phyloP scores from a whole-genome alignment of 2,888 invertebrate species.

The Suillia variegata region DNA sequence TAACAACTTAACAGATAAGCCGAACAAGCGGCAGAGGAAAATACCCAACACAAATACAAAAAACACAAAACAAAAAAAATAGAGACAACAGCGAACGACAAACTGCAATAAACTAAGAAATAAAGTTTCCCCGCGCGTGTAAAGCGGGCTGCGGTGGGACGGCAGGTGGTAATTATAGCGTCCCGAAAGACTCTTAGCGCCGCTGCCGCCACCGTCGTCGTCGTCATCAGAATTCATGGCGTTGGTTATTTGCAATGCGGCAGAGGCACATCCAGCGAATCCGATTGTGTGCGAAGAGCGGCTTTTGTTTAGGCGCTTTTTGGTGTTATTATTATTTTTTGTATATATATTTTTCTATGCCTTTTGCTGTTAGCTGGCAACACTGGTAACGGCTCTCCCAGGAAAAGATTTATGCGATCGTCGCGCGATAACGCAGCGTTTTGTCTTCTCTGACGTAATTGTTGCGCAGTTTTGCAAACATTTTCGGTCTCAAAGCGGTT shows the following conservation, averaged over 20 bases:
- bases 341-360: too few relatives aligned
- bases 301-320: not conserved
- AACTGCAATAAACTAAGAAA: conserved; percentile 47
- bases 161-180: not conserved
- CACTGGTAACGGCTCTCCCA: conserved; percentile 46
- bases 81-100: conserved; percentile 17
- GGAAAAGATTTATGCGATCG: conserved; percentile 53
- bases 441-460: conserved; percentile 15
- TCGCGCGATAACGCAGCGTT: conserved; percentile 36
- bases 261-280: too few relatives aligned
- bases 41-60: too few relatives aligned
- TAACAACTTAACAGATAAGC: conserved; percentile 24
- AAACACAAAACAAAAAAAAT: conserved; percentile 6
- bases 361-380: not conserved
- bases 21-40: too few relatives aligned
- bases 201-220: not conserved
- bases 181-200: not conserved
- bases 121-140: conserved; percentile 26
- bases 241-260: too few relatives aligned
- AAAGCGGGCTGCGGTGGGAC: not conserved
- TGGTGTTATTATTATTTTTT: not conserved
- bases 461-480: not conserved
- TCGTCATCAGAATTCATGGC: not conserved
- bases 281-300: not conserved
- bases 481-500: not conserved